Conservation (phyloP, 2,888 invertebrate genomes). For the Mythimna ferrago region DNA sequence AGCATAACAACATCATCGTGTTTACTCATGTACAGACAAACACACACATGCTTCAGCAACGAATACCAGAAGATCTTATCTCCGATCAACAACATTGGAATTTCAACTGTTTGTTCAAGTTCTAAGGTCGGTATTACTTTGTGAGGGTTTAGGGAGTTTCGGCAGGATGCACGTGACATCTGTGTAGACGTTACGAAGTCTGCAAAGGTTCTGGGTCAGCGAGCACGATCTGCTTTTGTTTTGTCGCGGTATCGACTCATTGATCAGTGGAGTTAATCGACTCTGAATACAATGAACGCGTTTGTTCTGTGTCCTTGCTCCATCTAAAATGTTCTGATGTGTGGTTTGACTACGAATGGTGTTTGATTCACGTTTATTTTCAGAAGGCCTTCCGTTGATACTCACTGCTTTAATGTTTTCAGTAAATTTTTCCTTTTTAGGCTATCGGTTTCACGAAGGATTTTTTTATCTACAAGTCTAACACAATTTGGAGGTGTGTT, state of each 20-base stretch:
- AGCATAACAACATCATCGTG: conserved; percentile 81
- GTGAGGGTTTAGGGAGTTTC: conserved; percentile 19
- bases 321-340: conserved; percentile 8
- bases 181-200: conserved; percentile 72
- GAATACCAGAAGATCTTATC: conserved; percentile 34
- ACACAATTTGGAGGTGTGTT: too few relatives aligned
- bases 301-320: conserved; percentile 50
- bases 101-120: conserved; percentile 22
- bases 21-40: conserved; percentile 69
- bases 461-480: background rate
- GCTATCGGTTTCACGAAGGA: background rate
- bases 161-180: conserved; percentile 53
- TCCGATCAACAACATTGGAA: conserved; percentile 15
- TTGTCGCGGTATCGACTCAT: conserved; percentile 68
- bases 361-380: conserved; percentile 9
- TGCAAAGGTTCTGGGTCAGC: conserved; percentile 81
- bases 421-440: too few relatives aligned
- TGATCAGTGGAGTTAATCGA: conserved; percentile 68
- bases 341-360: conserved; percentile 7
- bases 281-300: conserved; percentile 63
- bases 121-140: conserved; percentile 35
- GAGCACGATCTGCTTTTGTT: conserved; percentile 73
- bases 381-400: background rate
- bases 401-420: too few relatives aligned
- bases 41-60: conserved; percentile 67